Conservation (phyloP, 1,140 invertebrate genomes). For the Meloidogyne hapla region DNA sequence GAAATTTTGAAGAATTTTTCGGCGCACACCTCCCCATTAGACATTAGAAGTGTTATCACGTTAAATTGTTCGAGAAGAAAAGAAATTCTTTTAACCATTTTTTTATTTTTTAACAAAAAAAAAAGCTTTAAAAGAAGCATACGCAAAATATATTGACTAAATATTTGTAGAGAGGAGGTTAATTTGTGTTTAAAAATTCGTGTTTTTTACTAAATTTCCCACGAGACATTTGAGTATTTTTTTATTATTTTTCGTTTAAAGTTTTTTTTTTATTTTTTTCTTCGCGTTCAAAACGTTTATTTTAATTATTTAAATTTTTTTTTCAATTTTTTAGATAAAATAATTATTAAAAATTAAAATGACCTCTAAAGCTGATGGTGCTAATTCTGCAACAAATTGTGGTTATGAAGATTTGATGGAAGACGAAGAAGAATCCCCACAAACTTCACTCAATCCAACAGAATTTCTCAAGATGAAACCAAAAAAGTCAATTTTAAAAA, state of each 20-base stretch:
- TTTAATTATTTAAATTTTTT: neutral
- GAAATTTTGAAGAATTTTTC: too few species aligned
- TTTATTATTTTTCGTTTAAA: neutral
- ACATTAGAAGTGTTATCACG: neutral
- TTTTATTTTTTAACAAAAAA: neutral
- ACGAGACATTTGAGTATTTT: neutral
- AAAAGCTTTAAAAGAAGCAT: neutral
- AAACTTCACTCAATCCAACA: constrained; percentile 46
- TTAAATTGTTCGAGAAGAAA: neutral
- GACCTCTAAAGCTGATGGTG: neutral
- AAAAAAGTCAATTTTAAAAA: constrained; percentile 62
- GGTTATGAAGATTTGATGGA: neutral
- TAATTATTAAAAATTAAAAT: neutral
- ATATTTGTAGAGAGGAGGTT: neutral
- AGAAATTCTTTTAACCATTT: neutral
- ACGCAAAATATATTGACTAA: neutral
- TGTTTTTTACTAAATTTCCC: constrained; percentile 1
- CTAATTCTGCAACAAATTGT: neutral
- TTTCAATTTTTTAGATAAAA: neutral
- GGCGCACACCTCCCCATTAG: neutral
- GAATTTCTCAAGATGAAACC: constrained; percentile 60
- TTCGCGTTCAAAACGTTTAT: neutral
- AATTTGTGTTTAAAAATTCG: neutral
- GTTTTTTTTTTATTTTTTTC: neutral
- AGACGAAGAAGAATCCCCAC: neutral